phyloP scores from a whole-genome alignment of 2,113 vertebrate species.

The Neolamprologus hecqui region DNA sequence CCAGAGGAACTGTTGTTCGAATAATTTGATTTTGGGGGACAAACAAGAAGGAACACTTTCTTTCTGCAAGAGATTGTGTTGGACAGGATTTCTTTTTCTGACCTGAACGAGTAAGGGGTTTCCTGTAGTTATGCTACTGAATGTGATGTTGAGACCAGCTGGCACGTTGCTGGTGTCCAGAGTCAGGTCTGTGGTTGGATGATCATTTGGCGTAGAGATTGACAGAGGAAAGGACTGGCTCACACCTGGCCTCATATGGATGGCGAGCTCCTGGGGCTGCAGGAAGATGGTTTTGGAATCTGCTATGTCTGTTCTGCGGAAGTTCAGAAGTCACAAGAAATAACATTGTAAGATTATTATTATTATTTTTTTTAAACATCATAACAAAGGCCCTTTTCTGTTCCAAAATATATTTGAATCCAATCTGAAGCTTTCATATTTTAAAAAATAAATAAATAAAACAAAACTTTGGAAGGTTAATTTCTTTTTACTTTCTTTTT shows the following conservation, averaged over 20 bases:
- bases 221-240: constrained; percentile 23
- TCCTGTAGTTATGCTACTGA: background rate
- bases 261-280: constrained; percentile 23
- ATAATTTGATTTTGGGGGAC: background rate
- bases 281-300: background rate
- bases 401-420: background rate
- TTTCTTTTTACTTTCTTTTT: background rate
- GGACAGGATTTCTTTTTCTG: background rate
- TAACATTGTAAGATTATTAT: background rate
- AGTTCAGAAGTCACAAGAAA: background rate
- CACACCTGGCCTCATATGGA: constrained; percentile 30
- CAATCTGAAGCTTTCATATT: background rate
- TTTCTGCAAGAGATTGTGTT: background rate
- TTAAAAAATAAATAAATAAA: background rate
- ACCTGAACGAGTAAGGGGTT: background rate
- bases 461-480: rapidly evolving
- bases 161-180: background rate
- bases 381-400: background rate
- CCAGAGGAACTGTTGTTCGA: background rate
- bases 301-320: background rate
- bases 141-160: constrained; percentile 23
- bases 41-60: background rate
- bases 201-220: background rate
- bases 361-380: background rate
- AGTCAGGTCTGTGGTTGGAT: background rate